Evolutionary conservation across 2,797 vertebrate genomes (phyloP), one percentile per base, ranked within the genome.

Genomic region (Hydrolagus colliei): DNA sequence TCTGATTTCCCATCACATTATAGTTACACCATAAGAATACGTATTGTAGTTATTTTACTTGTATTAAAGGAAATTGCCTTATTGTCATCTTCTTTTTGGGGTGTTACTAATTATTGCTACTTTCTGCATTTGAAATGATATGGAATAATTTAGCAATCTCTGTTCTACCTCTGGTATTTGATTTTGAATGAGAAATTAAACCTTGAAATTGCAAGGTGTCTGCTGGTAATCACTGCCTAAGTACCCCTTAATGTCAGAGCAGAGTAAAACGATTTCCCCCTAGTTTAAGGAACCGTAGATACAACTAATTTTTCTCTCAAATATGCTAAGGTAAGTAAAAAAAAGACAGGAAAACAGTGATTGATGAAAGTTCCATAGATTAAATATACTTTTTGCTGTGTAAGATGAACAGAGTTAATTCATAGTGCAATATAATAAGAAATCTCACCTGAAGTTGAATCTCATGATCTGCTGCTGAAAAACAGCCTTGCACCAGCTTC

Each of bases 371-470:
- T 84, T 84, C 16, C 68, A 14, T 35, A 71, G 79, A 52, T 52
- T 41, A 84, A 71, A 71, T 68, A 84, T 84, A 71, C 2, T 18
- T 84, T 84, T 35, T 84, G 79, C 79, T 6, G 14, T 10, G 79
- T 84, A 68, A 84, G 65, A 63, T 52, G 63, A 41, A 71, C 65
- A 84, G 63, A 84, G 65, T 63, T 84, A 84, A 84, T 68, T 84
- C 32, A 5, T 27, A 41, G 27, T 67, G 71, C 32, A 52, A 71
- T 71, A 84, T 84, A 84, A 84, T 84, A 84, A 71, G 79, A 71
- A 84, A 84, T 84, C 32, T 84, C 32, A 71, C 32, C 67, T 84
- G 67, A 84, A 84, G 79, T 71, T 84, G 79, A 35, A 71, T 71
- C 79, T 84, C 79, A 20, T 84, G 62, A 63, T 71, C 27, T 6